Conservation (phyloP, 2,888 invertebrate species). For the Aphidoletes aphidimyza region DNA sequence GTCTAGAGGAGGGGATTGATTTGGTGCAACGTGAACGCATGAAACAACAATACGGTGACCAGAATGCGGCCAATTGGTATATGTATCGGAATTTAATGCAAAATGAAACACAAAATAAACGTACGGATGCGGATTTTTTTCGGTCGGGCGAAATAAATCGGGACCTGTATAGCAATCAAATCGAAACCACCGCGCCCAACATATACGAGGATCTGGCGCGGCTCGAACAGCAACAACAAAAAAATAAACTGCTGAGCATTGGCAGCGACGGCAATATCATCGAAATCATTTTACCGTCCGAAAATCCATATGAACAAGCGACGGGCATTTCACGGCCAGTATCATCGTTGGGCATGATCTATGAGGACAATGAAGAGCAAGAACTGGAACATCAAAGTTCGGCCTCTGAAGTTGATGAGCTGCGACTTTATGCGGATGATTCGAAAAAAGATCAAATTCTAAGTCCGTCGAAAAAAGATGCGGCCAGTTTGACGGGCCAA, state of each 20-base stretch:
- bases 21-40: slow-evolving; percentile 66
- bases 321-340: slow-evolving; percentile 70
- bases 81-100: slow-evolving; percentile 29
- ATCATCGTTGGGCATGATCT: slow-evolving; percentile 85
- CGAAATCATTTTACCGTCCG: slow-evolving; percentile 57
- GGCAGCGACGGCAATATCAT: slow-evolving; percentile 61
- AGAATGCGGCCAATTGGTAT: slow-evolving; percentile 58
- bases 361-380: slow-evolving; percentile 83
- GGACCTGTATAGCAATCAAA: slow-evolving; percentile 59
- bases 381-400: slow-evolving; percentile 65
- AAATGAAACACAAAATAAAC: slow-evolving; percentile 56
- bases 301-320: slow-evolving; percentile 56
- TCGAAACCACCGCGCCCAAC: background rate
- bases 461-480: background rate
- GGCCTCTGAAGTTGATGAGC: slow-evolving; percentile 63
- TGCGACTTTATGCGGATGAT: slow-evolving; percentile 67
- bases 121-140: slow-evolving; percentile 61
- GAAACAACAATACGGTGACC: slow-evolving; percentile 59
- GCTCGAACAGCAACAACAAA: slow-evolving; percentile 26
- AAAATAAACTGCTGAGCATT: slow-evolving; percentile 66
- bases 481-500: slow-evolving; percentile 14
- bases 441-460: slow-evolving; percentile 57
- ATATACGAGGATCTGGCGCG: slow-evolving; percentile 77
- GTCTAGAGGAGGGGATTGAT: slow-evolving; percentile 74
- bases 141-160: slow-evolving; percentile 60